These are phyloP conservation scores for Coccyzus lansbergi DNA, from an alignment of 2,797 vertebrate species.

Conservation along the genomic window DNA sequence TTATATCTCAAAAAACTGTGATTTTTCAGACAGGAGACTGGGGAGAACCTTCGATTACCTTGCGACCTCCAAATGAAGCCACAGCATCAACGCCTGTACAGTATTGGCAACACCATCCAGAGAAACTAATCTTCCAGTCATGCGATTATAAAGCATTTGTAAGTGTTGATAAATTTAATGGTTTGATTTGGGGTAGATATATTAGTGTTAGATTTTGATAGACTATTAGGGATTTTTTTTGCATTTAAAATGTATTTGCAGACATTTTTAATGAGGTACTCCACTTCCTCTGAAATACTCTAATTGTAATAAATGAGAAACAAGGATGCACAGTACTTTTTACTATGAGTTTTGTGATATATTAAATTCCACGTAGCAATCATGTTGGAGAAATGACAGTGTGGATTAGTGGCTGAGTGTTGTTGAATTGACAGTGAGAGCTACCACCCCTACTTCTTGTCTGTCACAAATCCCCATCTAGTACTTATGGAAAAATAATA, in stretches of 20 bases:
- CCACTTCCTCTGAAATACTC: not conserved
- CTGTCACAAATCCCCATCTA: not conserved
- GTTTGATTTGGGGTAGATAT: not conserved
- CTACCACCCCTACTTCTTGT: not conserved
- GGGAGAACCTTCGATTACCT: slow-evolving; percentile 96
- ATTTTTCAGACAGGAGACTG: slow-evolving; percentile 95
- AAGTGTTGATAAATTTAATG: slow-evolving; percentile 76
- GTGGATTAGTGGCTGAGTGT: not conserved
- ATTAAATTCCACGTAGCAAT: not conserved
- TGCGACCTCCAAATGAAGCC: slow-evolving; percentile 96
- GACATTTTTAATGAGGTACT: not conserved
- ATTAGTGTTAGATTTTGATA: not conserved
- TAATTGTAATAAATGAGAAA: not conserved
- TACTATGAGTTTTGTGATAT: not conserved
- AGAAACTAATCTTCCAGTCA: slow-evolving; percentile 99
- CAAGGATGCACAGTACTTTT: slow-evolving; percentile 3
- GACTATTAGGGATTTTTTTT: not conserved
- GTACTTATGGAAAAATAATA: not conserved
- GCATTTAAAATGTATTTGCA: not conserved
- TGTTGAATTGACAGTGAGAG: not conserved
- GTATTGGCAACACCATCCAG: slow-evolving; percentile 99
- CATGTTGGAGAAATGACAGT: not conserved
- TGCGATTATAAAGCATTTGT: slow-evolving; percentile 99
- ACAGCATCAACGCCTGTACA: slow-evolving; percentile 98
- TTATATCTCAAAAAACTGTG: slow-evolving; percentile 73